phyloP scores from a whole-genome alignment of 64 coral and sea anemone genomes.

The Montipora sp. region DNA sequence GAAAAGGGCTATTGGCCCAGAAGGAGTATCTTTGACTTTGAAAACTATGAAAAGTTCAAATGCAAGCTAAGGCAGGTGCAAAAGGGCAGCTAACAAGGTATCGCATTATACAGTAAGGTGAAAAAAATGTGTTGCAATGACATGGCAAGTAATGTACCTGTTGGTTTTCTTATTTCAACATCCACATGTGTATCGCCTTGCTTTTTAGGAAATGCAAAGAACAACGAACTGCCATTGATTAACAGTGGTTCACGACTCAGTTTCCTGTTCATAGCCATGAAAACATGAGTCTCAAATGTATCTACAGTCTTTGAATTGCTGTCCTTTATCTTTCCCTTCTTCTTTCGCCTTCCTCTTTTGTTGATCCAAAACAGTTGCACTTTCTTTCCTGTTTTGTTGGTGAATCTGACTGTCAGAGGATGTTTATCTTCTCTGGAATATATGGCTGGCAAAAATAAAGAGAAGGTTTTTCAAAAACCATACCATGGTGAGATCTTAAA shows the following conservation, averaged over 20 bases:
- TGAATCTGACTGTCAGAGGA: conserved; percentile 62
- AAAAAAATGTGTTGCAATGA: no score
- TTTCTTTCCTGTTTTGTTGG: conserved; percentile 70
- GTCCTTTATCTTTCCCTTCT: conserved; percentile 65
- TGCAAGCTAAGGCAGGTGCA: no score
- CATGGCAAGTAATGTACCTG: conserved; percentile 27
- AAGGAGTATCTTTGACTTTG: no score
- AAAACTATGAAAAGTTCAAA: no score
- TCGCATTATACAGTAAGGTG: no score
- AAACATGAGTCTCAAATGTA: conserved; percentile 72
- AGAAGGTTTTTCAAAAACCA: no score
- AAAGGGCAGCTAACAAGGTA: no score
- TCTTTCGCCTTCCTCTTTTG: conserved; percentile 72
- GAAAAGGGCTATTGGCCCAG: no score
- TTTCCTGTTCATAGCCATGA: conserved; percentile 59
- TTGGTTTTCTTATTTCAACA: conserved; percentile 58
- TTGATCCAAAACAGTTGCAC: conserved; percentile 72
- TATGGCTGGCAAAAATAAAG: conserved; percentile 6
- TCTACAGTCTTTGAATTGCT: conserved; percentile 47
- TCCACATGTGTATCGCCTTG: conserved; percentile 60
- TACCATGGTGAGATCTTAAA: no score
- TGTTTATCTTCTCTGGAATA: conserved; percentile 75
- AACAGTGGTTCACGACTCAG: conserved; percentile 52
- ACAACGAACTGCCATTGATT: conserved; percentile 63
- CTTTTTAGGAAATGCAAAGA: conserved; percentile 53